Percentiles rank a stretch among this genome's conserved stretches.
Conservation (phyloP, 1,140 invertebrate genomes). For the Chlorops oryzae region DNA sequence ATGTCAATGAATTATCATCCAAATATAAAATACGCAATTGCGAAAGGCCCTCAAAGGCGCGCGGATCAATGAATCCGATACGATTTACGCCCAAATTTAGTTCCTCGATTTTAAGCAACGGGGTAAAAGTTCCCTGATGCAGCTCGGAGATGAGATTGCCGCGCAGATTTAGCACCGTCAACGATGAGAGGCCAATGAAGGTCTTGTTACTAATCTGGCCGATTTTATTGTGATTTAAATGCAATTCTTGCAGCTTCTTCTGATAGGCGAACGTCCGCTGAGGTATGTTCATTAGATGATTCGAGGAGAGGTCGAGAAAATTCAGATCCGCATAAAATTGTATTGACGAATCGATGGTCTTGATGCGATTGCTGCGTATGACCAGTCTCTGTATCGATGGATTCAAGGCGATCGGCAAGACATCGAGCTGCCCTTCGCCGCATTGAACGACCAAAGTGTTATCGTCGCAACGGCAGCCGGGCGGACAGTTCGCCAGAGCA, state of each 20-base stretch:
- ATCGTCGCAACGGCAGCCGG: slow-evolving; percentile 78
- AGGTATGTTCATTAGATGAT: slow-evolving; percentile 74
- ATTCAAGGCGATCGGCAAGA: slow-evolving; percentile 84
- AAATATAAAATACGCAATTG: slow-evolving; percentile 72
- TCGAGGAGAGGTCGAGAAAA: slow-evolving; percentile 77
- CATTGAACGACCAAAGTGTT: slow-evolving; percentile 79
- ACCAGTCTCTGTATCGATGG: slow-evolving; percentile 78
- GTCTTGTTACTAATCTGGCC: slow-evolving; percentile 70
- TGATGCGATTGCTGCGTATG: slow-evolving; percentile 78
- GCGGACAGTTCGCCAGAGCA: slow-evolving; percentile 61
- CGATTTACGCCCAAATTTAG: slow-evolving; percentile 82
- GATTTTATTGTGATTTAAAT: slow-evolving; percentile 79
- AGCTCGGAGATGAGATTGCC: slow-evolving; percentile 77
- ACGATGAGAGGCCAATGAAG: slow-evolving; percentile 69
- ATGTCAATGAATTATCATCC: slow-evolving; percentile 75
- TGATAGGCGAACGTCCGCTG: slow-evolving; percentile 72
- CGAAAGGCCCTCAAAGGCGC: slow-evolving; percentile 73
- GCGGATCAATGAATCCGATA: slow-evolving; percentile 70
- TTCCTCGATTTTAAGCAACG: slow-evolving; percentile 70
- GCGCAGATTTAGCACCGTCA: slow-evolving; percentile 73
- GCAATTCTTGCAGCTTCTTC: slow-evolving; percentile 74
- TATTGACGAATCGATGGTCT: slow-evolving; percentile 80
- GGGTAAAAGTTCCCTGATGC: slow-evolving; percentile 68
- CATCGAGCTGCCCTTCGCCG: slow-evolving; percentile 75
- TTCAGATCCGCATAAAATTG: slow-evolving; percentile 80